Evolutionary conservation across 2,888 invertebrate genomes (phyloP), one percentile per base, ranked within the genome.

Genomic region (Pachycephus smyrnensis): DNA sequence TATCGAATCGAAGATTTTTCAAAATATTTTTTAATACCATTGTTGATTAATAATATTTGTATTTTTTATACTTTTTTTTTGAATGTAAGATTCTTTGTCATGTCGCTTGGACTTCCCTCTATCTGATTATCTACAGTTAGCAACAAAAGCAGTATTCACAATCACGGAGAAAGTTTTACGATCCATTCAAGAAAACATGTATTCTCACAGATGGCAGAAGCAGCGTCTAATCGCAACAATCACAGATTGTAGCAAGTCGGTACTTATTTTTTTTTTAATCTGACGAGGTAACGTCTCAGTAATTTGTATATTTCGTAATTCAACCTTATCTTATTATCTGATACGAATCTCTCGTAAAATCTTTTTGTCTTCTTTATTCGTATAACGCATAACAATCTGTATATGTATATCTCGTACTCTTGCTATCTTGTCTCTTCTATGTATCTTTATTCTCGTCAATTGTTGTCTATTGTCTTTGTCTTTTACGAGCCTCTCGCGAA

Each of bases 171-270:
- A 40, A 15, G 40, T 40, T 40, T 40, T 40, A 40, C 40, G 40
- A 15, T 15, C 15, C 40, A 40, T 40, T 40, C 40, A 40, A 40
- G 15, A 15, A 15, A 40, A 15, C 40, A 30, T 69, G 32, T 69
- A 11, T 69, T 69, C 40, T 76, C 55, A 73, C 33, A 33, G 73
- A 77, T 77, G 77, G 73, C 77, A 77, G 77, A 73, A 73, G 73
- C 77, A 77, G 77, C 77, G 71, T 77, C 73, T 68, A 32, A 77
- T 73, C 69, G 32, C 40, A 75, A 30, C 30, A 69, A 69, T 69
- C 15, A 32, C 32, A 30, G 69, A 69, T 69, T n/a, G 15, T 69
- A 69, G 69, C 30, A 4, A 32, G 12, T 69, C 69, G 11, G 32
- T 69, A 69, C 40, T 15, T 33, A 68, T 30, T 69, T 69, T 30